Evolutionary conservation across 2,797 vertebrate species (phyloP).

Genomic region (Gallinago solitaria): DNA sequence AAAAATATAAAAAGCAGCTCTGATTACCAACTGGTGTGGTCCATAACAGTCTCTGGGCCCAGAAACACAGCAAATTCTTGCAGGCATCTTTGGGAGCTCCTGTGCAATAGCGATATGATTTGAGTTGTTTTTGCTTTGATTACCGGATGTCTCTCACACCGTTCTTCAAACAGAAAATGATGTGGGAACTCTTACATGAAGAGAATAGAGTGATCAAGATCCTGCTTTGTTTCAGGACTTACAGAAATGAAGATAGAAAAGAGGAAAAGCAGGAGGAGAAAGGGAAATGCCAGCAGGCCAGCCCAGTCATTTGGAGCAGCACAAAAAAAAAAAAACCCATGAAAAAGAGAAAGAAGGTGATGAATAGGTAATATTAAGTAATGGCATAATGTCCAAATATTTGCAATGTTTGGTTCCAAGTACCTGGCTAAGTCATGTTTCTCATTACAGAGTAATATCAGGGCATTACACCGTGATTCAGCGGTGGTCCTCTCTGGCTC

Average conservation of each 20-base stretch:
- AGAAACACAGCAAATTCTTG: slow-evolving; percentile 12
- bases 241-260: background rate
- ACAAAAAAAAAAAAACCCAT: background rate
- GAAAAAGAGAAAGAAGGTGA: background rate
- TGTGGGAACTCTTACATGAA: background rate
- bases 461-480: background rate
- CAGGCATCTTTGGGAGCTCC: background rate
- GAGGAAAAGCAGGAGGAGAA: background rate
- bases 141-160: background rate
- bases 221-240: background rate
- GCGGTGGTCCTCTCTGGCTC: background rate
- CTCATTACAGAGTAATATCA: slow-evolving; percentile 21
- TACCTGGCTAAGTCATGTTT: background rate
- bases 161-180: background rate
- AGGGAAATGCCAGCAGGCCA: background rate
- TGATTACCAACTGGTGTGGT: background rate
- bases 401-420: background rate
- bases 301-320: background rate
- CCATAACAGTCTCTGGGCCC: background rate
- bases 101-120: background rate
- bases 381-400: background rate
- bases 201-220: background rate
- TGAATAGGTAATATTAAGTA: background rate
- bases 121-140: slow-evolving; percentile 2
- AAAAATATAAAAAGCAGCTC: background rate